Evolutionary conservation across 2,888 invertebrate species (phyloP), one percentile per base, ranked within the genome.

Genomic region (Villa cingulata): DNA sequence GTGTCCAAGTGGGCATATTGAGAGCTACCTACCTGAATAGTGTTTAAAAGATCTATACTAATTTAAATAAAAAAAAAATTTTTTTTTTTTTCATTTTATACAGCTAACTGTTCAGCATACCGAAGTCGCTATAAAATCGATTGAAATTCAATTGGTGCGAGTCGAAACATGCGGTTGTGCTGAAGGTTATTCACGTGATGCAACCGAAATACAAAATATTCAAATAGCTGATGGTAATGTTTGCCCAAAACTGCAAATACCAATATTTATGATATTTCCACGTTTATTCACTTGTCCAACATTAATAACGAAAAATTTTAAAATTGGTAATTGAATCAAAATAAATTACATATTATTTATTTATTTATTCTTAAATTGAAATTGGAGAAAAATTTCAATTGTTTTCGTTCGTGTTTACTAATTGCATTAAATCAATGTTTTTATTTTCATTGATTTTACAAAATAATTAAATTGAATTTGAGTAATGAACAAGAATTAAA

Each of bases 201-300:
- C 92, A 17, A 96, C 95, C 10, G 96, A 97, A 76, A 90, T 97
- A 57, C 96, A 96, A 74, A 96, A 94, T 65, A 92, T 97, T 63
- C 96, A 97, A 75, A 84, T 96, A 52, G 92, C 89, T 1, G 91
- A 89, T 62, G 96, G 96, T 29, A 90, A 95, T 71, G 81, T 91
- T 45, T 75, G 80, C 45, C 78, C 85, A 50, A 81, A 82, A 53
- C 72, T 92, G 41, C 77, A 82, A 54, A 79, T 97, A 60, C 94
- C 95, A 29, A 86, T 96, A 62, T 81, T 88, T 71, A 94, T 96
- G 94, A 81, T 95, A 62, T 86, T 96, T 68, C 96, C 96, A 45
- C 73, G 96, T 43, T 75, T 96, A 43, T 97, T 96, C 71, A 90
- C 95, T 2, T 95, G 95, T 65, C 92, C 95, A 37, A 90, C 94